Base-by-base conservation (phyloP, 1,140 invertebrate genomes). In the Drosophila serrata region DNA sequence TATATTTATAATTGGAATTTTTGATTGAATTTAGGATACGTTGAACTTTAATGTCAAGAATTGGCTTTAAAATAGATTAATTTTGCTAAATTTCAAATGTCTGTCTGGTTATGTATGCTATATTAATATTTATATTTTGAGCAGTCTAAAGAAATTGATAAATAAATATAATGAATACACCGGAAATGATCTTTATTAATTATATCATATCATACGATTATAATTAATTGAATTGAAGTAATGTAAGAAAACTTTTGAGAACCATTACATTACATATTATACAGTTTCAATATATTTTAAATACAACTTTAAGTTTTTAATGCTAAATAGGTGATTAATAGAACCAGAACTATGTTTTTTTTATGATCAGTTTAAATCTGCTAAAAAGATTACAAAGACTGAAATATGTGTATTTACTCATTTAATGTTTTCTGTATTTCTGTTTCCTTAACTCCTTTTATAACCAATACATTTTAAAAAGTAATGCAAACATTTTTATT, bases 1-100 rank as follows among this genome's bases (percentile, higher is more conserved):
- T 70, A 49, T 72, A 72, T 70, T 70, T 58, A 58, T 19, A 31
- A 17, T 19, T 11, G n/a, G 27, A 39, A 39, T 48, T 35, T 27
- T 19, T 19, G 12, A 46, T 27, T 40, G 49, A 17, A 40, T 58
- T 51, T 51, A 51, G 46, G 17, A 69, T 65, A 39, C 51, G 27
- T 53, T 72, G 65, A 69, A 72, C 68, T 70, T 33, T 45, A 37
- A 35, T 53, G 29, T 33, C 31, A 53, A 19, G 29, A 27, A 15
- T 33, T 33, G 48, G 48, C 19, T 51, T 51, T 33, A 51, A 19
- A 33, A 33, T 13, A 19, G 31, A 53, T 35, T 53, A 3, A 33
- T 51, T 33, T 51, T 13, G n/a, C 3, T 19, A 33, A 33, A 15
- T 22, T 12, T 19, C 6, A 13, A 13, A 45, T 45, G 6, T 12